Conservation (phyloP, 1,140 invertebrate species). For the Bombus superbus region DNA sequence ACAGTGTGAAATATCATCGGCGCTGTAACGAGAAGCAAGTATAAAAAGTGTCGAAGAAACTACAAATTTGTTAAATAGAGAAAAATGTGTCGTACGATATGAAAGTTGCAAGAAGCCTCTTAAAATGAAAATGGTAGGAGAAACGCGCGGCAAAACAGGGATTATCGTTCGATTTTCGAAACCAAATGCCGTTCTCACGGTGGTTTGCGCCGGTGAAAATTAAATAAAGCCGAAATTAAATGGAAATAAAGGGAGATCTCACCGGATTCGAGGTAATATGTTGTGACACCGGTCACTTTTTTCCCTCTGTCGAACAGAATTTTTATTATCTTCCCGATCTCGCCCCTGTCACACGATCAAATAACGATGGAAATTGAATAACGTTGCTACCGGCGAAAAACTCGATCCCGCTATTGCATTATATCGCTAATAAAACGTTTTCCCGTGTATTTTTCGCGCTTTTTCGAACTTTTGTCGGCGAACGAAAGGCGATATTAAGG, state of each 20-base stretch:
- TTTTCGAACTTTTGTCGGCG: background rate
- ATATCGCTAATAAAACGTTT: slow-evolving; percentile 36
- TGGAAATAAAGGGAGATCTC: slow-evolving; percentile 18
- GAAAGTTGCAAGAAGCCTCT: background rate
- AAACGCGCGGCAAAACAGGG: too few species aligned
- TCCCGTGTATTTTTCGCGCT: slow-evolving; percentile 3
- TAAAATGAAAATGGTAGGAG: background rate
- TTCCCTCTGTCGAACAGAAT: slow-evolving; percentile 2
- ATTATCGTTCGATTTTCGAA: slow-evolving; percentile 9
- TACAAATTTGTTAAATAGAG: too few species aligned
- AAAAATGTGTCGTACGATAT: background rate
- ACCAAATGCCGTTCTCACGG: background rate
- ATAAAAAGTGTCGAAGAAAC: background rate
- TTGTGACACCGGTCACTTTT: slow-evolving; percentile 22
- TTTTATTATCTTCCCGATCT: slow-evolving; percentile 25
- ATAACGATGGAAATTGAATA: slow-evolving; percentile 50
- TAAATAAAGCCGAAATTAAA: slow-evolving; percentile 38
- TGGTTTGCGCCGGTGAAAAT: background rate
- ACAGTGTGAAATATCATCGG: too few species aligned
- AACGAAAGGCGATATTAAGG: background rate
- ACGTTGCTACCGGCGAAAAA: slow-evolving; percentile 29
- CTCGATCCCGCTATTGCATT: slow-evolving; percentile 34
- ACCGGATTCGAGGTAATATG: slow-evolving; percentile 27
- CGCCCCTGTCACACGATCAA: slow-evolving; percentile 20
- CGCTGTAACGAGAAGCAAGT: too few species aligned